These are phyloP conservation scores for Sorex fumeus DNA, from an alignment of 2,113 vertebrate species.

Conservation along the genomic window DNA sequence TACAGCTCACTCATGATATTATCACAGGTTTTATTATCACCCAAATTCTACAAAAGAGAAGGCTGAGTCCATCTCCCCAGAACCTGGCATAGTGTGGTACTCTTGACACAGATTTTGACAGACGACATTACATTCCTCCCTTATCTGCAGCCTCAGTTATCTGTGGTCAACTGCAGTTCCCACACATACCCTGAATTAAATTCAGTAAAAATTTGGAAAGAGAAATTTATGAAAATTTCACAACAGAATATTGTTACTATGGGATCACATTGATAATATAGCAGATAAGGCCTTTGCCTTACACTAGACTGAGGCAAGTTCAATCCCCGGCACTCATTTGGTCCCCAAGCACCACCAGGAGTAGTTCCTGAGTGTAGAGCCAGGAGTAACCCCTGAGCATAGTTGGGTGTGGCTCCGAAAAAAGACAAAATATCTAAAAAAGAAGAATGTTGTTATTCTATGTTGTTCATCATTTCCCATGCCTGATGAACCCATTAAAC, in stretches of 20 bases:
- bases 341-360: too few species aligned
- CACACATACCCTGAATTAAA: not conserved
- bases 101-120: not conserved
- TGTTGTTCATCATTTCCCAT: not conserved
- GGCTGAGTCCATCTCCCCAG: not conserved
- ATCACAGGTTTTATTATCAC: not conserved
- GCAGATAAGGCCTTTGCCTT: too few species aligned
- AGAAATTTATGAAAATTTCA: not conserved
- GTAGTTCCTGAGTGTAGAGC: too few species aligned
- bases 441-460: too few species aligned
- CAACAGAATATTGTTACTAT: not conserved
- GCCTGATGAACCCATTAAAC: not conserved
- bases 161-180: not conserved
- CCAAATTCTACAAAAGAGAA: constrained; percentile 48
- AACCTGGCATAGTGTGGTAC: not conserved
- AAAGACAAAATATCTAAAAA: too few species aligned
- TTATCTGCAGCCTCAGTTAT: not conserved
- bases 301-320: too few species aligned
- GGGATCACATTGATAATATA: too few species aligned
- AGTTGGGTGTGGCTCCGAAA: too few species aligned
- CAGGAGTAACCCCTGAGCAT: too few species aligned
- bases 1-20: not conserved
- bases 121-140: not conserved
- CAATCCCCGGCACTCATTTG: too few species aligned
- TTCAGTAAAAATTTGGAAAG: too few species aligned